Base-by-base conservation (phyloP, 53 echinoderm and acorn worm genomes). In the Holothuria leucospilota region DNA sequence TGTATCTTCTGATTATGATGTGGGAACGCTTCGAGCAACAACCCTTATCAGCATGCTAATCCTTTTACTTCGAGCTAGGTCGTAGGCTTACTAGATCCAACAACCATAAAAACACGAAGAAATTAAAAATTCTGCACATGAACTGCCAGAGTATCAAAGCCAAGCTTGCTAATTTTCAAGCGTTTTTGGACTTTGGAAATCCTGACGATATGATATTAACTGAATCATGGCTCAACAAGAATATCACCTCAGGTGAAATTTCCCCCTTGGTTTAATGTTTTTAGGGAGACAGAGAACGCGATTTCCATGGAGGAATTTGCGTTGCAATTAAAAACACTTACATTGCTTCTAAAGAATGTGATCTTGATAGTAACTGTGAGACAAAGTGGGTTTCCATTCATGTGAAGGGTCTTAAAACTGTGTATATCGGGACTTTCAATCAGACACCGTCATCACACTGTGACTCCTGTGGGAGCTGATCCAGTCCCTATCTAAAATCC, bases 181-280 rank as follows among this genome's bases (percentile, higher is more conserved):
- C 34, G 13, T 75, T 75, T 20, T 16, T 40, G 13, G 34, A 75
- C 20, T 30, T 30, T 30, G 77, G 8, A 26, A 39, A 75, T 15
- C 77, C 77, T 14, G 77, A 75, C 39, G 42, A 30, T 26, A n/a
- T 75, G 8, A 14, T 75, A 9, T 20, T 30, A 13, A 75, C 77
- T 38, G 42, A 75, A 38, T 75, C 77, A 8, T 75, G 77, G 77
- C n/a, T 75, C 9, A 75, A 75, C 42, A 13, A 8, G 12, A 38
- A 75, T n/a, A 29, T 75, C 20, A 41, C 34, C 28, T 27, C 77
- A 13, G 77, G 77, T 30, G 77, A 40, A 13, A 12, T 75, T 10
- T 75, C 41, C 77, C 28, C 77, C 77, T 14, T 15, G 39, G 34
- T 75, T 75, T n/a, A 26, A 75, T 29, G 77, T 75, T 8, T 75